These are phyloP conservation scores for Erebia epiphron DNA, from an alignment of 2,888 invertebrate species.

Conservation along the genomic window DNA sequence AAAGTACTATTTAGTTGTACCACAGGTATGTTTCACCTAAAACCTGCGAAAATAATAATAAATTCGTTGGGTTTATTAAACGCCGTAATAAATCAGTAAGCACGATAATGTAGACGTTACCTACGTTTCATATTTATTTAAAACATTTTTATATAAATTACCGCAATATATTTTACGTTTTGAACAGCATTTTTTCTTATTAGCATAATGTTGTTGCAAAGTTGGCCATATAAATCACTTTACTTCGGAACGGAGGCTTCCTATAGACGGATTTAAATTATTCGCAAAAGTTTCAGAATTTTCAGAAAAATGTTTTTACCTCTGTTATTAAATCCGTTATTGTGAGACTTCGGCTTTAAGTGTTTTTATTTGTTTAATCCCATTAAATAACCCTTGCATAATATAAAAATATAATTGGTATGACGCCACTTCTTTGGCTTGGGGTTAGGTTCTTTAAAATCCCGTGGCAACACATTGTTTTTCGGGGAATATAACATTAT, in stretches of 20 bases:
- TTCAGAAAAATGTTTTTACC: not conserved
- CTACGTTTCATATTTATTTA: slow-evolving; percentile 13
- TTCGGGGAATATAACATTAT: no score
- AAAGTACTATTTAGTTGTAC: no score
- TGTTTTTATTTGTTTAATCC: not conserved
- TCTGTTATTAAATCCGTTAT: not conserved
- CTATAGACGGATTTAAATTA: slow-evolving; percentile 20
- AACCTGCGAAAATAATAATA: not conserved
- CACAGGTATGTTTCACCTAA: not conserved
- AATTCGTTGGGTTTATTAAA: not conserved
- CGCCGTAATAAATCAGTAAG: not conserved
- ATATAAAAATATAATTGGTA: no score
- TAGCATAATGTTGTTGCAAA: slow-evolving; percentile 26
- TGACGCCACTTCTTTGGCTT: no score
- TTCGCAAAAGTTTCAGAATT: slow-evolving; percentile 13
- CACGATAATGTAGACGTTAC: not conserved
- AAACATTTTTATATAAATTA: slow-evolving; percentile 16
- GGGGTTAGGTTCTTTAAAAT: no score
- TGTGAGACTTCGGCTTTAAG: not conserved
- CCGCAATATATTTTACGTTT: slow-evolving; percentile 16
- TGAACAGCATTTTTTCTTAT: slow-evolving; percentile 18
- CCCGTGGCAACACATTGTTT: no score
- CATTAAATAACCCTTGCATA: not conserved
- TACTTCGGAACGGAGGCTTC: slow-evolving; percentile 17
- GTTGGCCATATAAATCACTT: slow-evolving; percentile 25